A percentile compares a stretch with the other conserved stretches of the same genome.
These are phyloP conservation scores for Pangasius macronema DNA, from an alignment of 2,797 vertebrate genomes.

Conservation along the genomic window DNA sequence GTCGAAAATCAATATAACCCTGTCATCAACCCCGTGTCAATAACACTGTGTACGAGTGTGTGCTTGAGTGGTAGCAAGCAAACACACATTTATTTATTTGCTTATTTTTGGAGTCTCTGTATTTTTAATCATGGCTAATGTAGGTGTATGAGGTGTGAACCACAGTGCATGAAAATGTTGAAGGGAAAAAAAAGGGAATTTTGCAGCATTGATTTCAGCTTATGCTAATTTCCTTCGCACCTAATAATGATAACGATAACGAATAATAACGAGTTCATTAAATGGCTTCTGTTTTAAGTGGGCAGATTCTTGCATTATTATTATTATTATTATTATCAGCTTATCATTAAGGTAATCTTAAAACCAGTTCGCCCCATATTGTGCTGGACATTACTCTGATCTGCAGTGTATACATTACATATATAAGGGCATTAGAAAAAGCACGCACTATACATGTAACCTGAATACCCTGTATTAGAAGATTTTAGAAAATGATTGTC, in stretches of 20 bases:
- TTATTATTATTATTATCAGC: not conserved
- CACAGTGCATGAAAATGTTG: not conserved
- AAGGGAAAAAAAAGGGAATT: not conserved
- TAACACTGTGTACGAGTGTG: not conserved
- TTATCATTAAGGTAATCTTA: not conserved
- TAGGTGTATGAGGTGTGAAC: not conserved
- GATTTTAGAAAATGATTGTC: not conserved
- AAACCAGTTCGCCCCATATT: not conserved
- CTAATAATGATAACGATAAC: too few species aligned
- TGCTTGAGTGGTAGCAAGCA: not conserved
- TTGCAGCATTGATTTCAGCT: not conserved
- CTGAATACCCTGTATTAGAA: not conserved
- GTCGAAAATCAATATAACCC: constrained; percentile 3
- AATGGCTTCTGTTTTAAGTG: not conserved
- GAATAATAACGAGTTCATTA: too few species aligned
- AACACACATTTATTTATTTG: not conserved
- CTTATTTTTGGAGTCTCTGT: not conserved
- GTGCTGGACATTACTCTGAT: not conserved
- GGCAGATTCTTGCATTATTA: not conserved
- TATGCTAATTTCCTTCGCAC: not conserved
- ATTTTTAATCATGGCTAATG: not conserved
- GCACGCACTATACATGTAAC: not conserved
- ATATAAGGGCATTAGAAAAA: constrained; percentile 8
- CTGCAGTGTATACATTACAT: not conserved
- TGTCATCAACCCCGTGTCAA: not conserved